Conservation (phyloP, 1,140 invertebrate species). For the Drosophila nigromelanica region DNA sequence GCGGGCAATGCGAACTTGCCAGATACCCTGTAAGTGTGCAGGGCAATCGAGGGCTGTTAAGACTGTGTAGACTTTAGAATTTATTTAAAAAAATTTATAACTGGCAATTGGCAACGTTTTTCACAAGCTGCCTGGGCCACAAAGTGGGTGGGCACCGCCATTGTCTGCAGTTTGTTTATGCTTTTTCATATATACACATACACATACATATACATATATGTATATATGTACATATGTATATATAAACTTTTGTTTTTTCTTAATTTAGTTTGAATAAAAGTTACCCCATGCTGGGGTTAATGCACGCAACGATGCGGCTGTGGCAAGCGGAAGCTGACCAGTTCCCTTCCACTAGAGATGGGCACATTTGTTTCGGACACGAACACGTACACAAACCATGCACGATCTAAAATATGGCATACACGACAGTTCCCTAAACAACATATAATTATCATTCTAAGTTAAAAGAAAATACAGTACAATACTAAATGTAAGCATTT, state of each 20-base stretch:
- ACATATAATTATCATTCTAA: too few relatives aligned
- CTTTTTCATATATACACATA: too few relatives aligned
- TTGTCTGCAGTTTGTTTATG: conserved; percentile 47
- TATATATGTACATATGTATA: conserved; percentile 9
- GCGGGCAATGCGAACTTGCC: too few relatives aligned
- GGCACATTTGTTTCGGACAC: too few relatives aligned
- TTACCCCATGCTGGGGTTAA: conserved; percentile 56
- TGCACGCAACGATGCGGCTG: conserved; percentile 48
- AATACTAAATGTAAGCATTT: too few relatives aligned
- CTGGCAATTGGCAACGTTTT: conserved; percentile 44
- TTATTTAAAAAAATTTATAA: conserved; percentile 22
- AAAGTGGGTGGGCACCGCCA: conserved; percentile 65
- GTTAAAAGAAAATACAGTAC: too few relatives aligned
- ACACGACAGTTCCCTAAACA: too few relatives aligned
- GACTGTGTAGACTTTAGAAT: too few relatives aligned
- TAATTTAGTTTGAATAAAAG: conserved; percentile 35
- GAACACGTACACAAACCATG: too few relatives aligned
- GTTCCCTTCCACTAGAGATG: not conserved
- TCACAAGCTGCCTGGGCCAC: conserved; percentile 37
- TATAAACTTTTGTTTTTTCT: conserved; percentile 14
- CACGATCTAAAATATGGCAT: too few relatives aligned
- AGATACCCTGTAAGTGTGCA: conserved; percentile 14
- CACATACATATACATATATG: too few relatives aligned
- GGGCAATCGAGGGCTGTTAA: not conserved
- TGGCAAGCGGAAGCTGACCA: conserved; percentile 64